Conservation (phyloP, 2,113 vertebrate genomes). For the Platanista minor region DNA sequence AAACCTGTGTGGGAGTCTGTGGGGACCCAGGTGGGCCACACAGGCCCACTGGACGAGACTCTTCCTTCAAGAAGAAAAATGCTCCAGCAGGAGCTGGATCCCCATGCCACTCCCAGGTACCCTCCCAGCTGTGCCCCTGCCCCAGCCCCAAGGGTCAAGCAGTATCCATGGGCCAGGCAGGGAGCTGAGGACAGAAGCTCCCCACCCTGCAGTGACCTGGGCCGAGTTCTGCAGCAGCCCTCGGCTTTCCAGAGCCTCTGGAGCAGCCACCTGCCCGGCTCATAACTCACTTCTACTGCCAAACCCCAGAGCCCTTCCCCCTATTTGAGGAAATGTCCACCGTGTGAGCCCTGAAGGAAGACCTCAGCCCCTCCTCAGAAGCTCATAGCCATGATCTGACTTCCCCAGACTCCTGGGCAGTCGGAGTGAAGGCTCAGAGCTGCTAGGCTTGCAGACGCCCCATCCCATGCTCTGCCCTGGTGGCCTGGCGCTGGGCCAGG, state of each 20-base stretch:
- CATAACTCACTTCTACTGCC: background rate
- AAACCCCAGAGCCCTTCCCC: background rate
- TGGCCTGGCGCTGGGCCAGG: too few relatives aligned
- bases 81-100: background rate
- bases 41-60: background rate
- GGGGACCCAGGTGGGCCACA: too few relatives aligned
- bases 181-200: background rate
- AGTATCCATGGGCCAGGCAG: too few relatives aligned
- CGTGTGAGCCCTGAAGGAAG: background rate
- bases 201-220: background rate
- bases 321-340: background rate
- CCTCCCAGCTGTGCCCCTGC: background rate
- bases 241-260: background rate
- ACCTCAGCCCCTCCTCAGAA: background rate
- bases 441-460: background rate
- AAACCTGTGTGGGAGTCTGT: background rate
- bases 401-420: background rate
- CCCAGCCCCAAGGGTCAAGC: background rate
- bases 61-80: background rate
- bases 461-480: background rate
- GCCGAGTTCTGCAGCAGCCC: background rate
- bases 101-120: background rate
- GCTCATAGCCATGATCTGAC: background rate
- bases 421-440: background rate
- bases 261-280: background rate